Evolutionary conservation across 2,797 vertebrate genomes (phyloP).

Genomic region (Arrhamphus sclerolepis): DNA sequence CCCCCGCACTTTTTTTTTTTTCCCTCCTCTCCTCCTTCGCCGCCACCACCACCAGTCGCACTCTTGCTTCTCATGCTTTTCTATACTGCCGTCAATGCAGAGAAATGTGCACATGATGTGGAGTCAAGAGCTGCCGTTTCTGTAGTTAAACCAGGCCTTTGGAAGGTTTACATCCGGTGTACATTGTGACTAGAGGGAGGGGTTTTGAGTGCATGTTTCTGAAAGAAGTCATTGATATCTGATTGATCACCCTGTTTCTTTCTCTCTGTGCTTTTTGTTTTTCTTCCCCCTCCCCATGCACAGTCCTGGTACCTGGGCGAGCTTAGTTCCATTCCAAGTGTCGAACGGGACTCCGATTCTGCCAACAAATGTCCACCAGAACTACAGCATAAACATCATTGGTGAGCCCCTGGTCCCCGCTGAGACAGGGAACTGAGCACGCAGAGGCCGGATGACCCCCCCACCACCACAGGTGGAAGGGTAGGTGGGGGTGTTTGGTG

Average conservation of each 20-base stretch:
- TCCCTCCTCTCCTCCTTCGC: constrained; percentile 10
- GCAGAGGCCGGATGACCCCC: constrained; percentile 45
- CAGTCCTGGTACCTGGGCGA: constrained; percentile 99
- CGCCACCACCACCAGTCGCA: not conserved
- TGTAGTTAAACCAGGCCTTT: too few relatives aligned
- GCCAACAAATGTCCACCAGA: constrained; percentile 99
- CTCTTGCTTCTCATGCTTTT: constrained; percentile 32
- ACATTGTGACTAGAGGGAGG: too few relatives aligned
- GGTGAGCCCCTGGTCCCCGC: constrained; percentile 99
- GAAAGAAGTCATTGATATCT: constrained; percentile 34
- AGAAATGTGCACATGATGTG: too few relatives aligned
- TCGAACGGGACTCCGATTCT: constrained; percentile 99
- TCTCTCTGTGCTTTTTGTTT: constrained; percentile 3
- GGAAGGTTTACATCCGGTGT: too few relatives aligned
- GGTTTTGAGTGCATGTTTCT: constrained; percentile 32
- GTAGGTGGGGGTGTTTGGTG: constrained; percentile 18
- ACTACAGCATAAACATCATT: constrained; percentile 99
- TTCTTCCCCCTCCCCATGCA: constrained; percentile 42
- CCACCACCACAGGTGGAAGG: constrained; percentile 40
- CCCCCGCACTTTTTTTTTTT: constrained; percentile 28
- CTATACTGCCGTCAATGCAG: constrained; percentile 16
- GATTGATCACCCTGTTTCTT: constrained; percentile 37
- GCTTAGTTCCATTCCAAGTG: constrained; percentile 99
- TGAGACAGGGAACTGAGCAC: constrained; percentile 95
- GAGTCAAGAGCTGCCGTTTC: too few relatives aligned